These are phyloP conservation scores for Ochropleura plecta DNA, from an alignment of 2,888 invertebrate genomes.

Conservation along the genomic window DNA sequence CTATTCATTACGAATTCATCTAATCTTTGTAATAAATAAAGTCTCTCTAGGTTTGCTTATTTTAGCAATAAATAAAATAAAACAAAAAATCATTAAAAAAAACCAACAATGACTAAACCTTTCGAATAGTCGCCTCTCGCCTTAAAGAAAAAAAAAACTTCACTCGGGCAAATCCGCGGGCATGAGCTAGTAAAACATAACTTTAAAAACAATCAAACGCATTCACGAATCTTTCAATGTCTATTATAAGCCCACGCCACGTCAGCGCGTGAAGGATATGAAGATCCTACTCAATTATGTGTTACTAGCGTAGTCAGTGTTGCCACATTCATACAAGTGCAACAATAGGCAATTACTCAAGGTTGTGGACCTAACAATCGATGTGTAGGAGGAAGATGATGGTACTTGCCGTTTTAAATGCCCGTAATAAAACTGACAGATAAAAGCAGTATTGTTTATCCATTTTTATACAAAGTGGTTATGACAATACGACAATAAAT, in stretches of 20 bases:
- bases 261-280: conserved; percentile 60
- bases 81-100: too few relatives aligned
- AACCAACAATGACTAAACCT: background rate
- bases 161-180: too few relatives aligned
- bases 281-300: conserved; percentile 71
- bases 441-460: background rate
- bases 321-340: conserved; percentile 65
- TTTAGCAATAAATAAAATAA: background rate
- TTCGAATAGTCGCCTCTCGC: background rate
- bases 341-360: conserved; percentile 74
- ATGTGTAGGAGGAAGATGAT: conserved; percentile 54
- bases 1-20: background rate
- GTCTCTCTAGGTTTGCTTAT: background rate
- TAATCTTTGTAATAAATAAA: background rate
- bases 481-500: too few relatives aligned
- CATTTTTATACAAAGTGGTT: too few relatives aligned
- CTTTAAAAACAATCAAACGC: conserved; percentile 33
- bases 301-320: conserved; percentile 62
- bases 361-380: conserved; percentile 57
- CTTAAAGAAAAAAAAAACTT: too few relatives aligned
- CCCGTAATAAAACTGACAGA: conserved; percentile 4
- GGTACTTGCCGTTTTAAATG: conserved; percentile 16
- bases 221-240: conserved; percentile 54
- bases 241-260: conserved; percentile 69
- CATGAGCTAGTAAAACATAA: too few relatives aligned